These are phyloP conservation scores for Dryoscopus gambensis DNA, from an alignment of 2,113 vertebrate species.

Conservation along the genomic window DNA sequence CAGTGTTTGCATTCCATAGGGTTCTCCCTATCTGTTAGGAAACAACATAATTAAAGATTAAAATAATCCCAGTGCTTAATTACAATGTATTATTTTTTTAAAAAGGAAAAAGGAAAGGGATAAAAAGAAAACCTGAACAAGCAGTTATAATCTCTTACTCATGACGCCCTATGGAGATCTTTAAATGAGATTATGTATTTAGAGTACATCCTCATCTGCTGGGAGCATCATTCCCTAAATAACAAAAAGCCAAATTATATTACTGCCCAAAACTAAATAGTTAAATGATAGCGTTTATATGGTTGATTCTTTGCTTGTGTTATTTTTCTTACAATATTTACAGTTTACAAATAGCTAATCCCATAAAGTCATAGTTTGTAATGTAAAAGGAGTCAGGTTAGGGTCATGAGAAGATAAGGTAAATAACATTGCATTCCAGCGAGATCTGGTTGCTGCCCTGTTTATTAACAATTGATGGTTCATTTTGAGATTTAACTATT, in stretches of 20 bases:
- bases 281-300: not conserved
- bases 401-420: not conserved
- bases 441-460: not conserved
- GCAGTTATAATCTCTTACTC: not conserved
- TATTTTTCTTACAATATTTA: not conserved
- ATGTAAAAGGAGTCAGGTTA: not conserved
- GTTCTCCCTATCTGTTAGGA: not conserved
- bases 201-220: not conserved
- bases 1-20: not conserved
- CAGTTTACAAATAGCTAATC: not conserved
- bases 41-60: slow-evolving; percentile 15
- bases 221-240: not conserved
- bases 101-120: not conserved
- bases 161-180: not conserved
- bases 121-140: not conserved
- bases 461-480: not conserved
- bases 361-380: not conserved
- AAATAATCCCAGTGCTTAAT: slow-evolving; percentile 6
- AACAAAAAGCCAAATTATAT: not conserved
- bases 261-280: not conserved
- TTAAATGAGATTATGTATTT: slow-evolving; percentile 10
- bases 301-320: not conserved
- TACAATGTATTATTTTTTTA: not conserved
- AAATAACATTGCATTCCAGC: not conserved
- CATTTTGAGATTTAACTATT: not conserved